Base-by-base conservation (phyloP, 2,888 invertebrate species). In the Gortyna flavago region DNA sequence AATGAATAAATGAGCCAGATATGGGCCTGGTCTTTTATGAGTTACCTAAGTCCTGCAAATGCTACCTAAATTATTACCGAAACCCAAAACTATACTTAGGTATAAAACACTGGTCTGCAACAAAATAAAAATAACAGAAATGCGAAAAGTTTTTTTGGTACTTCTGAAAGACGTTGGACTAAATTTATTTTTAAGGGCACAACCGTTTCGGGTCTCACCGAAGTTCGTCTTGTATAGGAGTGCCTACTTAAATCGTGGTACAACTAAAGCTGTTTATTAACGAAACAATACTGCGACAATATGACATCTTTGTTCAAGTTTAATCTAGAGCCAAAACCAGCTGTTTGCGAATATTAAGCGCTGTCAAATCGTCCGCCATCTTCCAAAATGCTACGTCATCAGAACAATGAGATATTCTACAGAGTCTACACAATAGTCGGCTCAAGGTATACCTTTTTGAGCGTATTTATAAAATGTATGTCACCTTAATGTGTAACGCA, bases 311-410 rank as follows among this genome's bases (percentile, higher is more conserved):
- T 38, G 72, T 80, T 79, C 74, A 75, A 73, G 82, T 84, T 86
- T 87, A 88, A 90, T 90, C 88, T 85, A 59, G 62, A 76, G 83
- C 72, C 61, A 74, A 72, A 72, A 79, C 75, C 90, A 89, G 87
- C 90, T 89, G 90, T 81, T 85, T 75, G 75, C 72, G 80, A 84
- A 85, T 87, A 84, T 85, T 77, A 82, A 77, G 67, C 67, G 77
- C 77, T 84, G 89, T 88, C 88, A 80, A 83, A 89, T 85, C 81
- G 72, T 72, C 68, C 73, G 75, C 61, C 44, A 80, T 78, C 68
- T 74, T 84, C 38, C 78, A 73, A 82, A 79, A 62, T 44, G 32
- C 21, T 66, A 51, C 71, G 70, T 75, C 75, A 74, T 72, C 69
- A 79, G 72, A 79, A 85, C 75, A 79, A 79, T 79, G 44, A 68